Base-by-base conservation (phyloP, 1,140 invertebrate species). In the Drosophila neocordata region DNA sequence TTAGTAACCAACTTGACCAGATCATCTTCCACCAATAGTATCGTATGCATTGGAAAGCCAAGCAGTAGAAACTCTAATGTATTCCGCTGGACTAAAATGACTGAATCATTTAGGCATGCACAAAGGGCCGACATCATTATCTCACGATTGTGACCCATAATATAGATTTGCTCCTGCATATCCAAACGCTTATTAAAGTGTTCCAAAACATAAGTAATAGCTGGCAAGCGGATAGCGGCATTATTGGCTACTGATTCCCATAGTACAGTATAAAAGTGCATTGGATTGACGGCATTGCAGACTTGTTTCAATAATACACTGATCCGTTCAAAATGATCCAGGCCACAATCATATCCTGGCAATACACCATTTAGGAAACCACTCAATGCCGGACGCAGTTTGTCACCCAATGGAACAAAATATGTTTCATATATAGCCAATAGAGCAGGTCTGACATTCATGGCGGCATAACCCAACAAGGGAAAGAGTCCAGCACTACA, bases 351-450 rank as follows among this genome's bases (percentile, higher is more conserved):
- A 65, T 98, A 93, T 20, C 97, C 97, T 41, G 97, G 95, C 55
- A 99, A 91, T 62, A 97, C 94, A 1, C 96, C 97, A 71, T 95
- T 96, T 0, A 98, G 90, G 90, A 99, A 97, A 12, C 98, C 98
- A 91, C 96, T 96, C 7, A 99, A 92, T 3, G 96, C 96, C 11
- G 97, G 97, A 58, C 96, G 93, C 15, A 99, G 92, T 74, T 95
- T 93, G 74, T 95, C 94, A 34, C 96, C 95, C 41, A 99, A 93
- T 9, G 96, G 96, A 22, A 98, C 94, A 93, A 99, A 97, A 92
- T 98, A 97, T 13, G 94, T 96, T 93, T 99, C 98, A 91, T 98
- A 99, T 60, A 99, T 94, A n/a, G 94, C 95, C 59, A 99, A 91
- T 44, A 99, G 92, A 4, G 94, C 93, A 9, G 97, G 96, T 80